Base-by-base conservation (phyloP, 1,140 invertebrate species). In the Neomicropteryx cornuta region DNA sequence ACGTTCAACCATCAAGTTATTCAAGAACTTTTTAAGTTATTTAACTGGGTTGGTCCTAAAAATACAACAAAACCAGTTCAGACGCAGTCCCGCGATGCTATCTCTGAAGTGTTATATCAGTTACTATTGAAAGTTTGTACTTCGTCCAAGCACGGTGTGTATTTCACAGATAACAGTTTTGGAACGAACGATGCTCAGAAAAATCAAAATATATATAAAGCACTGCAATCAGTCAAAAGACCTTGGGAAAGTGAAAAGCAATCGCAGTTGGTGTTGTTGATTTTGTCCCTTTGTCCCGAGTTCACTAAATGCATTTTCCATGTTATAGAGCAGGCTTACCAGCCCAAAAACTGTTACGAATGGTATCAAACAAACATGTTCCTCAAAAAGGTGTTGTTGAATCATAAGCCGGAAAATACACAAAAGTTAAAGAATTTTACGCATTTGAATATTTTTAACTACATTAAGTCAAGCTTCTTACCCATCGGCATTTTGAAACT, bases 11-110 rank as follows among this genome's bases (percentile, higher is more conserved):
- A 76, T 18, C 58, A 71, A 42, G 71, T 77, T 23, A 57, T 86
- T 18, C 73, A 75, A 41, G 67, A 71, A 53, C 62, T 87, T 23
- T 70, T 81, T 4, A 72, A 72, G 45, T 59, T 87, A 1, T 87
- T 83, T 44, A 73, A 78, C 46, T 87, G 83, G 83, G 78, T 76
- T 53, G 82, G 81, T 6, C 79, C 77, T 14, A 63, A 54, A 24
- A 68, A 70, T 45, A 38, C 47, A 41, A 46, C 29, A 35, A 44
- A 44, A 36, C 58, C 62, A 43, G 20, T 48, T 31, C 58, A 48
- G 63, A 41, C 66, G 52, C 47, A 74, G 45, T 62, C 68, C 43
- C 60, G 73, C 22, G 66, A 74, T 33, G 62, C 68, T 43, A 74
- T 82, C 6, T 63, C 64, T 18, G 55, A 67, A 20, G 57, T 71